phyloP scores from a whole-genome alignment of 2,797 vertebrate species.

The Chelidonichthys spinosus region DNA sequence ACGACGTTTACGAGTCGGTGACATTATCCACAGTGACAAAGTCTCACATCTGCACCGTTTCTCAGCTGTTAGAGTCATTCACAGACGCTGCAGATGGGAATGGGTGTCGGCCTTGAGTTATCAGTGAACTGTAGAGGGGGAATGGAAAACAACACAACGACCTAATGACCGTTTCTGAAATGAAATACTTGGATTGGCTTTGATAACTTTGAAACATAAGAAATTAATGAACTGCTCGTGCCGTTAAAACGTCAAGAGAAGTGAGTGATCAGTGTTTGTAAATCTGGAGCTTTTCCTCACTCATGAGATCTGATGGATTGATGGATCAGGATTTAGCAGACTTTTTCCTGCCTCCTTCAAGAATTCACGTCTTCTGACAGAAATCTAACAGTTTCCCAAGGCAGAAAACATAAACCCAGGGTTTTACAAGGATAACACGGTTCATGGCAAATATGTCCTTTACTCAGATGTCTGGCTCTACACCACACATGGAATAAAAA shows the following conservation, averaged over 20 bases:
- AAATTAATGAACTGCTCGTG: background rate
- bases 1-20: constrained; percentile 70
- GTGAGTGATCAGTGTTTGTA: constrained; percentile 30
- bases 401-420: constrained; percentile 66
- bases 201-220: background rate
- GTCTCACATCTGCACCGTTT: constrained; percentile 74
- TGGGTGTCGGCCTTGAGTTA: constrained; percentile 48
- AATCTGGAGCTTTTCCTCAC: constrained; percentile 24
- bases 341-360: constrained; percentile 33
- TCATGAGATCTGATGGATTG: constrained; percentile 58
- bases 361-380: constrained; percentile 51
- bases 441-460: constrained; percentile 76
- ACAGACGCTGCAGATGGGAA: constrained; percentile 30
- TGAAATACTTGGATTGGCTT: background rate
- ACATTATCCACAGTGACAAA: constrained; percentile 72
- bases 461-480: constrained; percentile 70
- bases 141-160: constrained; percentile 32
- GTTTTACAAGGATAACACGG: constrained; percentile 76
- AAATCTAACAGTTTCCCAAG: constrained; percentile 60
- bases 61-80: constrained; percentile 78
- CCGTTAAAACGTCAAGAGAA: constrained; percentile 22
- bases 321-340: constrained; percentile 54
- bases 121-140: constrained; percentile 42
- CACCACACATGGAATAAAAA: constrained; percentile 71
- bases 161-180: constrained; percentile 9